Evolutionary conservation across 2,797 vertebrate species (phyloP), one percentile per base, ranked within the genome.

Genomic region (Setipinna tenuifilis): DNA sequence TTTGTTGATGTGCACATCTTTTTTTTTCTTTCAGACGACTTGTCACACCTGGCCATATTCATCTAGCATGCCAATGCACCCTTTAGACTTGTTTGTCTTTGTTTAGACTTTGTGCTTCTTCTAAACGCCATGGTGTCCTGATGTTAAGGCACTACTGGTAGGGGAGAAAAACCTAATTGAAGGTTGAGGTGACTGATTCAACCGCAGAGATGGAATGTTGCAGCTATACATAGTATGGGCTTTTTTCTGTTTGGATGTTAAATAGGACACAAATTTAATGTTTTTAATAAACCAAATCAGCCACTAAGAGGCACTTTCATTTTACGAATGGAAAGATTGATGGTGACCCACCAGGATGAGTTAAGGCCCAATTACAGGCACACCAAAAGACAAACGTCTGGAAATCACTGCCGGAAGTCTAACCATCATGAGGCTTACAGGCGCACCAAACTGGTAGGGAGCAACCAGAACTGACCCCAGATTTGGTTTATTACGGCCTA

Each of bases 231-330:
- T 95, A 94, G 91, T 86, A 82, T 71, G 81, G 89, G 90, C 16
- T 21, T 78, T 78, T 44, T 16, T 78, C 89, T 80, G 91, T 90
- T 85, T 86, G 87, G 93, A 91, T 92, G 93, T 91, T 94, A 88
- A 92, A 83, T 71, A 86, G 87, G 85, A 88, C 85, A 90, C 85
- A 91, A 90, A 93, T 94, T 91, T 90, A 93, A 92, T 84, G 61
- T 93, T 95, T 78, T 94, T 95, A 95, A 93, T 95, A 94, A 94
- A 94, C 92, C 90, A 71, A 91, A 91, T 89, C 85, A 35, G 89
- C 94, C 94, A 95, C 94, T 95, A 94, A 95, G 87, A 94, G 93
- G 91, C 91, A 90, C 90, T 91, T 94, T n/a, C 82, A 91, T 88
- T 94, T 93, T 91, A 93, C 93, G 92, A 94, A 94, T 93, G 92